These are phyloP conservation scores for Aurelia coerulea DNA, from an alignment of 30 jellyfish, hydroid and myxozoan species.

Conservation along the genomic window DNA sequence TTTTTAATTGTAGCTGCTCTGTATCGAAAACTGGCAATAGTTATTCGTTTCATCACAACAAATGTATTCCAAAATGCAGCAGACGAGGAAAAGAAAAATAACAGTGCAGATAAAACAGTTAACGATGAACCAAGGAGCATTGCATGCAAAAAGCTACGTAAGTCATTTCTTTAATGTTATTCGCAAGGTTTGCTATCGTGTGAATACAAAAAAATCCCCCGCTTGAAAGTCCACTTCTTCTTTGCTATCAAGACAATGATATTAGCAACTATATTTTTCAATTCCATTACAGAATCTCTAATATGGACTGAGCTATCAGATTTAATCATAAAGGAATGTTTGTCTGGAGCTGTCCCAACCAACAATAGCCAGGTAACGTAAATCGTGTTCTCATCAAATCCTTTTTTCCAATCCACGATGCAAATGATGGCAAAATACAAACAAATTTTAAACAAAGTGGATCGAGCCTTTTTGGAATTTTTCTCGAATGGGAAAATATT, in stretches of 20 bases:
- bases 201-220: too few species aligned
- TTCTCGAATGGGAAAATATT: too few species aligned
- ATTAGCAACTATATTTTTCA: too few species aligned
- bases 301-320: constrained; percentile 92
- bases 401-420: neutral
- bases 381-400: neutral
- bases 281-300: constrained; percentile 42
- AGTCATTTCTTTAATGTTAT: neutral
- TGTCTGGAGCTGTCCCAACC: constrained; percentile 81
- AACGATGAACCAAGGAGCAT: neutral
- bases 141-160: constrained; percentile 15
- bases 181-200: too few species aligned
- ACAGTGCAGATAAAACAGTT: constrained; percentile 20
- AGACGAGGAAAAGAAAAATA: constrained; percentile 14
- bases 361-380: constrained; percentile 70
- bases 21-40: constrained; percentile 39
- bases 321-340: constrained; percentile 69
- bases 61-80: constrained; percentile 41
- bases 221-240: too few species aligned
- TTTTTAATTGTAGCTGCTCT: constrained; percentile 10
- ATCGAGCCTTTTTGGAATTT: too few species aligned
- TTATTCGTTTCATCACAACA: constrained; percentile 30
- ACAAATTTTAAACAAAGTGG: too few species aligned
- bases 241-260: too few species aligned
- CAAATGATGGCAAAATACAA: too few species aligned